phyloP scores from a whole-genome alignment of 2,888 invertebrate genomes.

The Agrochola macilenta region DNA sequence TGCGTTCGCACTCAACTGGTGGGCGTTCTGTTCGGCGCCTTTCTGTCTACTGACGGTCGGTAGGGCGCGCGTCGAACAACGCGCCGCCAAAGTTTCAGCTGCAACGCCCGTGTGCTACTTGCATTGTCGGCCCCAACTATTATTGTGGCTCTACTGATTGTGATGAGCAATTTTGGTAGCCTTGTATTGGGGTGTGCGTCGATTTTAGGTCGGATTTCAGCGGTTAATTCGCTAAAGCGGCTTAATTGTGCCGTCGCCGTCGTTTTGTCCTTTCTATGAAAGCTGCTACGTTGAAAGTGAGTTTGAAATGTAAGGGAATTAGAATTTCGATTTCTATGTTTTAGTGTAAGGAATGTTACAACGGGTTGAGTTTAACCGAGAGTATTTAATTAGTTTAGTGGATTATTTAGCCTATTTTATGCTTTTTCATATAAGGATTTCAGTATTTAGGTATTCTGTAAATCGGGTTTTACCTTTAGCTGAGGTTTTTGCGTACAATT shows the following conservation, averaged over 20 bases:
- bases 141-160: conserved; percentile 40
- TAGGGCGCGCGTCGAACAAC: conserved; percentile 64
- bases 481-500: not conserved
- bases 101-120: conserved; percentile 57
- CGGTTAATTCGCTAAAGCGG: conserved; percentile 14
- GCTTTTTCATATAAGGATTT: not conserved
- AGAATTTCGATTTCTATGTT: not conserved
- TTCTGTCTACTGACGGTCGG: conserved; percentile 76
- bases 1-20: conserved; percentile 76
- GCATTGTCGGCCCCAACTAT: conserved; percentile 53
- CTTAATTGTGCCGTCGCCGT: conserved; percentile 6
- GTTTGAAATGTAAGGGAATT: not conserved
- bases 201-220: conserved; percentile 32
- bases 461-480: not conserved
- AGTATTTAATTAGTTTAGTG: conserved; percentile 2
- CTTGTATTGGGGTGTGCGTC: conserved; percentile 14
- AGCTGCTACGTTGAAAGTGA: not conserved
- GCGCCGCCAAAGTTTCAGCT: conserved; percentile 58
- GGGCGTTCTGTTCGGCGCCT: conserved; percentile 78
- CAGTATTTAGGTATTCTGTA: not conserved
- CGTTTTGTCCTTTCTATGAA: conserved; percentile 2
- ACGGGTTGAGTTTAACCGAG: not conserved
- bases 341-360: not conserved
- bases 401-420: not conserved
- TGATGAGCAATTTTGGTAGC: conserved; percentile 42